These are phyloP conservation scores for Tyrophagus putrescentiae DNA, from an alignment of 1,140 invertebrate genomes.

Conservation along the genomic window DNA sequence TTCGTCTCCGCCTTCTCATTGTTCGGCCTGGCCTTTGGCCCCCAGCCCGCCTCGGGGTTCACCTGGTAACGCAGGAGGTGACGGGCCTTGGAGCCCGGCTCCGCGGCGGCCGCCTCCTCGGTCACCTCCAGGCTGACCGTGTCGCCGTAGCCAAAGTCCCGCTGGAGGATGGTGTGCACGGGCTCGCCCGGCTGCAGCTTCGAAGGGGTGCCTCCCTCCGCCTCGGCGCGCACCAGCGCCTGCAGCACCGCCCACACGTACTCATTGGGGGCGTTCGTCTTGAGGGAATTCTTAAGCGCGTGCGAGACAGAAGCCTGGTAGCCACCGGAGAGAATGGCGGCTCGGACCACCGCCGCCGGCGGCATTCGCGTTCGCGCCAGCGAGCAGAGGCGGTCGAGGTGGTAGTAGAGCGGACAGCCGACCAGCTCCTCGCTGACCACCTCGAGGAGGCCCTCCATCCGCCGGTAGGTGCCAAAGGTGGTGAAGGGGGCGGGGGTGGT, in stretches of 20 bases:
- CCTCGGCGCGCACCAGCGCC: slow-evolving; percentile 51
- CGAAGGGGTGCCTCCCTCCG: slow-evolving; percentile 12
- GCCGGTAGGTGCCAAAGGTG: slow-evolving; percentile 44
- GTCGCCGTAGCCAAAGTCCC: slow-evolving; percentile 4
- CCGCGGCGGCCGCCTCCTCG: slow-evolving; percentile 53
- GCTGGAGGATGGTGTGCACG: slow-evolving; percentile 22
- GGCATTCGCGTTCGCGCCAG: slow-evolving; percentile 43
- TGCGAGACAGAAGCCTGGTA: slow-evolving; percentile 85
- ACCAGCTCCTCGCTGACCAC: slow-evolving; percentile 51
- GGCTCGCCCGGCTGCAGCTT: slow-evolving; percentile 22
- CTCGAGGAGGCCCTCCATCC: slow-evolving; percentile 48
- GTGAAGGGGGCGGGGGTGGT: background rate
- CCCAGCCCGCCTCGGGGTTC: slow-evolving; percentile 74
- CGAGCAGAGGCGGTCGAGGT: slow-evolving; percentile 46
- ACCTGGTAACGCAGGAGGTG: slow-evolving; percentile 63
- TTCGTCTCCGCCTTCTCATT: background rate
- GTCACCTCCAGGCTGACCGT: slow-evolving; percentile 41
- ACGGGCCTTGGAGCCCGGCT: slow-evolving; percentile 57
- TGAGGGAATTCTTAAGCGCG: slow-evolving; percentile 66
- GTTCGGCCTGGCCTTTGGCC: slow-evolving; percentile 47
- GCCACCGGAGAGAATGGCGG: slow-evolving; percentile 81
- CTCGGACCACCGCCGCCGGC: slow-evolving; percentile 50
- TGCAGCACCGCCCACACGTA: slow-evolving; percentile 87
- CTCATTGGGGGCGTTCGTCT: slow-evolving; percentile 73
- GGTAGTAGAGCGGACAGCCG: slow-evolving; percentile 75